These are phyloP conservation scores for Ricordea florida DNA, from an alignment of 92 coral and sea anemone genomes.

Conservation along the genomic window DNA sequence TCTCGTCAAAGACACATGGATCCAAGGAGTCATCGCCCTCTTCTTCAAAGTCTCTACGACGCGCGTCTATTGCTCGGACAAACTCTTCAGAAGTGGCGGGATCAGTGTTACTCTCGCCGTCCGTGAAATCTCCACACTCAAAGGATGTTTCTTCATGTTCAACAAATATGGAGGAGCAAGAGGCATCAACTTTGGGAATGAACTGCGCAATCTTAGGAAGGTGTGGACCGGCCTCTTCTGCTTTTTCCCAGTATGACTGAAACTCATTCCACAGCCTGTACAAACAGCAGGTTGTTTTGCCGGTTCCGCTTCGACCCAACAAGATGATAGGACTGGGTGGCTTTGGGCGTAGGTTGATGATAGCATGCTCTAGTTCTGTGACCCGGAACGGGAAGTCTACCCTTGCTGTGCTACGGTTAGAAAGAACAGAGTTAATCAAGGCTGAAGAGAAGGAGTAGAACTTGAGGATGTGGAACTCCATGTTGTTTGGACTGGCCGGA, in stretches of 20 bases:
- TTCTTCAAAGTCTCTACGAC: slow-evolving; percentile 51
- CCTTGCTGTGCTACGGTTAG: slow-evolving; percentile 35
- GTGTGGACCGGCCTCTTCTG: slow-evolving; percentile 81
- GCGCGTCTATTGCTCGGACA: slow-evolving; percentile 51
- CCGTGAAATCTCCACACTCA: background rate
- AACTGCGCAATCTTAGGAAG: slow-evolving; percentile 69
- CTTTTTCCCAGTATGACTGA: slow-evolving; percentile 88
- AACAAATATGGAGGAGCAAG: too few species aligned
- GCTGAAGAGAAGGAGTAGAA: slow-evolving; percentile 90
- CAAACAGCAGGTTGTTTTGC: slow-evolving; percentile 97
- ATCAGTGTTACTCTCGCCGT: background rate
- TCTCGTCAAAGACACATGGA: slow-evolving; percentile 27
- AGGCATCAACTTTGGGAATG: slow-evolving; percentile 18
- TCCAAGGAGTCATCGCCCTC: slow-evolving; percentile 17
- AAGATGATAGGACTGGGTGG: slow-evolving; percentile 78
- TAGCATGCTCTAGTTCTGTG: slow-evolving; percentile 92
- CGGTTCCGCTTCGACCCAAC: slow-evolving; percentile 98
- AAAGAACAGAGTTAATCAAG: slow-evolving; percentile 78
- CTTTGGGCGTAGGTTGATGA: slow-evolving; percentile 77
- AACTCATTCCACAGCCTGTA: slow-evolving; percentile 96
- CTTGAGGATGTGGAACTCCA: slow-evolving; percentile 93
- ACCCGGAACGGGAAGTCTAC: slow-evolving; percentile 94
- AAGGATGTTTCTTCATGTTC: too few species aligned
- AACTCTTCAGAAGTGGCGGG: slow-evolving; percentile 12
- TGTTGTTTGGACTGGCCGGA: slow-evolving; percentile 95